phyloP scores from a whole-genome alignment of 2,797 vertebrate genomes.

The Ataeniobius toweri region DNA sequence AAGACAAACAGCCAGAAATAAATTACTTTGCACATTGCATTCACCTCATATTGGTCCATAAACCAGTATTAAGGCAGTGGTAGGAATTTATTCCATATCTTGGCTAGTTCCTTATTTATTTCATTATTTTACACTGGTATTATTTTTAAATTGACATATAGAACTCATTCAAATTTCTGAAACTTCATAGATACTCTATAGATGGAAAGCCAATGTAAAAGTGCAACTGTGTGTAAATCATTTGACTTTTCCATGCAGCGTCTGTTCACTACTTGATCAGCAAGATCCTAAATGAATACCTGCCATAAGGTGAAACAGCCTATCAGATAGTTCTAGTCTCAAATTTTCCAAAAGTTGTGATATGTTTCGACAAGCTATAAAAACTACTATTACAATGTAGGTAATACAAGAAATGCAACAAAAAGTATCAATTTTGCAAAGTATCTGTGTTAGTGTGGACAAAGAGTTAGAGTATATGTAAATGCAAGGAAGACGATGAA shows the following conservation, averaged over 20 bases:
- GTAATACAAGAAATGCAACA: slow-evolving; percentile 21
- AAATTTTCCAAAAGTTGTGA: slow-evolving; percentile 54
- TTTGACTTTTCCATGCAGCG: not conserved
- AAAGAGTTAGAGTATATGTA: not conserved
- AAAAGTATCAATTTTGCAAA: not conserved
- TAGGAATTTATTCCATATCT: too few relatives aligned
- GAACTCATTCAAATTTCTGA: not conserved
- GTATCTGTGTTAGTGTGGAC: not conserved
- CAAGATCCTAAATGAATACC: not conserved
- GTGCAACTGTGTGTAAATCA: not conserved
- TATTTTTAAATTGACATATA: too few relatives aligned
- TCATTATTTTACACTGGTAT: too few relatives aligned
- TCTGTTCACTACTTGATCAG: not conserved
- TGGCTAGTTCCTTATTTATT: too few relatives aligned
- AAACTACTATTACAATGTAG: slow-evolving; percentile 6
- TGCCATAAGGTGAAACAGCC: not conserved
- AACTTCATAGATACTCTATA: not conserved
- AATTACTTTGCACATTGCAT: not conserved
- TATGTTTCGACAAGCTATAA: slow-evolving; percentile 34
- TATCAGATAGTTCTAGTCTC: not conserved
- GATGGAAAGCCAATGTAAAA: not conserved
- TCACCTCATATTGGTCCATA: not conserved
- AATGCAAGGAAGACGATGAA: not conserved
- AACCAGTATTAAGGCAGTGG: not conserved
- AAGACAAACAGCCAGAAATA: too few relatives aligned